A percentile compares a stretch with the other conserved stretches of the same genome.
Conservation (phyloP, 2,113 vertebrate genomes). For the Donacobius atricapilla region DNA sequence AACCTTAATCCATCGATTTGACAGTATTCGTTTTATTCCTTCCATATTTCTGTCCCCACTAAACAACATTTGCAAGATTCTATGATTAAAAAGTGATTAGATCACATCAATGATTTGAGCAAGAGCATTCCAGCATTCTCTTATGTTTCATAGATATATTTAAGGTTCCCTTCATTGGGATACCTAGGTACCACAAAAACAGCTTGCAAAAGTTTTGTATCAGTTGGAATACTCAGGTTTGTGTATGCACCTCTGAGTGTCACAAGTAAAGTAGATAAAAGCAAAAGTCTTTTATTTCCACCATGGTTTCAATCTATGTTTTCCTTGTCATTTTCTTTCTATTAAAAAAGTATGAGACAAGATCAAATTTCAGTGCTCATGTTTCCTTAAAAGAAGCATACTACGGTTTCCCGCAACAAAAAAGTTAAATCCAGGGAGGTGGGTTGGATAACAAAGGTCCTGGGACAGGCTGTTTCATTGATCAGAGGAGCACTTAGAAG, state of each 20-base stretch:
- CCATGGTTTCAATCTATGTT: not conserved
- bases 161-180: not conserved
- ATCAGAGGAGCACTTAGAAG: not conserved
- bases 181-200: not conserved
- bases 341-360: not conserved
- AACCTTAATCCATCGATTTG: not conserved
- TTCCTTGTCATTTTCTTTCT: not conserved
- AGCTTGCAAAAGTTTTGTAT: not conserved
- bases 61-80: not conserved
- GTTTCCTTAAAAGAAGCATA: not conserved
- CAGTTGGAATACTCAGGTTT: not conserved
- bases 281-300: not conserved
- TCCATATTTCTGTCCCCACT: not conserved
- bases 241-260: not conserved
- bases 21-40: not conserved
- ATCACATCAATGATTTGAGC: not conserved
- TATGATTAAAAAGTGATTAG: not conserved
- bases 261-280: not conserved
- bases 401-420: not conserved
- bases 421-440: not conserved
- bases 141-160: not conserved
- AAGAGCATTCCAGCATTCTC: not conserved
- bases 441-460: not conserved
- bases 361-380: not conserved
- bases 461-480: not conserved